These are phyloP conservation scores for Corythornis cristatus DNA, from an alignment of 2,113 vertebrate species.

Conservation along the genomic window DNA sequence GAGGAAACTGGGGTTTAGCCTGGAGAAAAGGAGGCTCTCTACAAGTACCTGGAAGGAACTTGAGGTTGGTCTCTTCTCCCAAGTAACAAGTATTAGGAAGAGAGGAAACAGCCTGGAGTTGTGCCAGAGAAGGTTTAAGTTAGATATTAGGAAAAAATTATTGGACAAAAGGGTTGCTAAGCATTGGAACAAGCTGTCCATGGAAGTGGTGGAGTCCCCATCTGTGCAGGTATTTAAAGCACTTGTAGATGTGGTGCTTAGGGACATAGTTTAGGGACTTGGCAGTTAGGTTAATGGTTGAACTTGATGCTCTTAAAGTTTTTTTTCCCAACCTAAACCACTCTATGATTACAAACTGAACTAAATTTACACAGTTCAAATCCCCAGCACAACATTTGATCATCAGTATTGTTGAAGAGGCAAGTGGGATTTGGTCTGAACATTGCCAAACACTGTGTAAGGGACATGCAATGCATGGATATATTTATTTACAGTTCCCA, in stretches of 20 bases:
- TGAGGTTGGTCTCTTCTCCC: neutral
- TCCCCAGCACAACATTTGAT: neutral
- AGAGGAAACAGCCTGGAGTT: neutral
- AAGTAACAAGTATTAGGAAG: neutral
- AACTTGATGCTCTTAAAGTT: neutral
- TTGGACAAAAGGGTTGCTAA: neutral
- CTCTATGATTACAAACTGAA: neutral
- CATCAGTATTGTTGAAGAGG: neutral
- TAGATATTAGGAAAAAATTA: neutral
- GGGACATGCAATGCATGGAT: neutral
- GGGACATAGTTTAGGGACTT: neutral
- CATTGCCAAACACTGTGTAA: neutral
- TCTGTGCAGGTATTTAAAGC: neutral
- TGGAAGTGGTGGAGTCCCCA: neutral
- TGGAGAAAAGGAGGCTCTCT: neutral
- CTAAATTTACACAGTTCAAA: neutral
- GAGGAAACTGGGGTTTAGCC: neutral
- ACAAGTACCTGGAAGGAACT: neutral
- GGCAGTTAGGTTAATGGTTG: neutral
- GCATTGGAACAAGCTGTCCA: neutral
- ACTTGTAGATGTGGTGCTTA: neutral
- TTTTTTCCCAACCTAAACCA: neutral
- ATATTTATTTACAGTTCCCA: neutral
- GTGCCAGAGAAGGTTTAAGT: neutral
- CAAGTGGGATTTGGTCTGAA: neutral